Base-by-base conservation (phyloP, 1,140 invertebrate genomes). In the Drosophila tani region DNA sequence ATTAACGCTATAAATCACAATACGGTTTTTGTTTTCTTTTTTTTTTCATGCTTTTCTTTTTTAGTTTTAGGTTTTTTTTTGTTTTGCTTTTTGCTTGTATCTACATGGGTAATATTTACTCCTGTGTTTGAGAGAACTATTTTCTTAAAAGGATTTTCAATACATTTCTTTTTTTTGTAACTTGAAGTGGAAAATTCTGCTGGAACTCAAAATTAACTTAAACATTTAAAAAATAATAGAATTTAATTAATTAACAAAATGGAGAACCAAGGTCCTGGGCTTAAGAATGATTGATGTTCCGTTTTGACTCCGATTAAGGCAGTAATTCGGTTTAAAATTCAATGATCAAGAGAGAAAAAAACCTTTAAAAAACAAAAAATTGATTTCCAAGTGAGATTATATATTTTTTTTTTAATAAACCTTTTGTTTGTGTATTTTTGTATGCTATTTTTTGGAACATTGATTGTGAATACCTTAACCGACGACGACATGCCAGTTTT, bases 1-100 rank as follows among this genome's bases (percentile, higher is more conserved):
- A 91, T 91, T 91, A 91, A 91, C 85, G 80, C 90, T 91, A 91
- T 77, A 91, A 91, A 91, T 91, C 90, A 91, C 90, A 91, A 91
- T 91, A 86, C 84, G 83, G 88, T 91, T 91, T 81, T 74, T 60
- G 50, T 56, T 70, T 79, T 60, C 55, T 41, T 69, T 43, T 51
- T 55, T 45, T 65, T 64, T 55, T 67, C 46, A 63, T 67, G 67
- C 76, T 73, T 84, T 62, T 80, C 62, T 53, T 29, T 50, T 47
- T 81, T 35, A 49, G 56, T 46, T 66, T 78, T 78, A 67, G 71
- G 32, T 63, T 69, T 67, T 75, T 70, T 46, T 46, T 50, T 29
- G 7, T 57, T 53, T 57, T 53, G 21, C 6, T 40, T 14, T 38
- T 55, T 55, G 29, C 32, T 55, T 55, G 17, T 55, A 55, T 55